Percentiles rank a stretch among this genome's conserved stretches.
Conservation (phyloP, 2,888 invertebrate species). For the Erebia aethiops region DNA sequence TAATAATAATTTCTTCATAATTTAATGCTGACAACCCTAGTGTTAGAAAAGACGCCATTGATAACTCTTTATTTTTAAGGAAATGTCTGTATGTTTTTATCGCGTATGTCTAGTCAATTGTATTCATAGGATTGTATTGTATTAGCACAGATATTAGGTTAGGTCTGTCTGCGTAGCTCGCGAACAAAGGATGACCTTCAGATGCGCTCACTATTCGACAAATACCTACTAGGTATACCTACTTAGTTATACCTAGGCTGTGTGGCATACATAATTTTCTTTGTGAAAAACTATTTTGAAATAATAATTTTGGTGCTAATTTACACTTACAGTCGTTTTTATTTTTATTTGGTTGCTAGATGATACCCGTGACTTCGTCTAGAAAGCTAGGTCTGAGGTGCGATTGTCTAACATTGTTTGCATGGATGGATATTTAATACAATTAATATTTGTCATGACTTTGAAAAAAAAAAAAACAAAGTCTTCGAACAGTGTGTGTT, state of each 20-base stretch:
- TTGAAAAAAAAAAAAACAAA: no score
- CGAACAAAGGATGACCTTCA: constrained; percentile 72
- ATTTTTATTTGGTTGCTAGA: not conserved
- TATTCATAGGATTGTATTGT: constrained; percentile 31
- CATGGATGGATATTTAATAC: no score
- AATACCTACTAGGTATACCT: constrained; percentile 61
- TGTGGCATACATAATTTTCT: constrained; percentile 61
- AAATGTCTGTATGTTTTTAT: constrained; percentile 22
- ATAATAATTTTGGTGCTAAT: constrained; percentile 8
- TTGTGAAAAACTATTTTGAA: constrained; percentile 47
- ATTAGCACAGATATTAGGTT: constrained; percentile 25
- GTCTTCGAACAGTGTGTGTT: no score
- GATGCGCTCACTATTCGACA: constrained; percentile 60
- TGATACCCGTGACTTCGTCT: not conserved
- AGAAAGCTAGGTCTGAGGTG: no score
- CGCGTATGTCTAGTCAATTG: constrained; percentile 24
- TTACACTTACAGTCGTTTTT: not conserved
- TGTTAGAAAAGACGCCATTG: not conserved
- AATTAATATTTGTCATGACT: no score
- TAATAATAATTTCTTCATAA: not conserved
- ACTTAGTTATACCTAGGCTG: no score
- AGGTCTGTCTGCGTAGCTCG: constrained; percentile 35
- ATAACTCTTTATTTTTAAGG: constrained; percentile 14
- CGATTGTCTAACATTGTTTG: no score
- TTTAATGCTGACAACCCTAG: not conserved